A percentile compares a stretch with the other conserved stretches of the same genome.
phyloP scores from a whole-genome alignment of 2,797 vertebrate genomes.

The Chrysocyon brachyurus region DNA sequence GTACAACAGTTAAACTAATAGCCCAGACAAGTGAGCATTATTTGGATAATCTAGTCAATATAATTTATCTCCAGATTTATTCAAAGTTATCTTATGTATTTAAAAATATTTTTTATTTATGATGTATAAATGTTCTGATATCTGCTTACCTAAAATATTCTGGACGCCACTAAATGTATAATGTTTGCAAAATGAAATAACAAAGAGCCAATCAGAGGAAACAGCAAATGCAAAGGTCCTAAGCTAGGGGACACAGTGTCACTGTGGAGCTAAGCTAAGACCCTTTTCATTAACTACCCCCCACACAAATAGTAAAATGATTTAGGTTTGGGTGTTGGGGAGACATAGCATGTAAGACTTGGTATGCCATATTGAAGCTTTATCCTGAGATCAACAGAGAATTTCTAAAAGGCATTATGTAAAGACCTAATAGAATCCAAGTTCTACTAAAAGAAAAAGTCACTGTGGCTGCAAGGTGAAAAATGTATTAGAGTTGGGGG shows the following conservation, averaged over 20 bases:
- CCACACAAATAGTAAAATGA: neutral
- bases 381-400: neutral
- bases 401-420: neutral
- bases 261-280: neutral
- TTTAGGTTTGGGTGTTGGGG: no score
- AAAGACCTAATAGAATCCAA: neutral
- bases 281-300: neutral
- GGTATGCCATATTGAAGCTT: neutral
- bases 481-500: neutral
- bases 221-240: neutral
- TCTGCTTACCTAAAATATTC: neutral
- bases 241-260: neutral
- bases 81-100: neutral
- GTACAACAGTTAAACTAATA: neutral
- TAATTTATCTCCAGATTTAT: neutral
- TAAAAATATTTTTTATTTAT: neutral
- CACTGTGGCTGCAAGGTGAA: neutral
- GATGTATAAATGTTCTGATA: neutral
- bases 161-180: neutral
- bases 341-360: neutral
- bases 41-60: neutral
- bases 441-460: neutral
- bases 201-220: neutral
- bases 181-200: neutral
- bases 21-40: neutral